Evolutionary conservation across 1,140 invertebrate species (phyloP).

Genomic region (Mizuhopecten yessoensis): DNA sequence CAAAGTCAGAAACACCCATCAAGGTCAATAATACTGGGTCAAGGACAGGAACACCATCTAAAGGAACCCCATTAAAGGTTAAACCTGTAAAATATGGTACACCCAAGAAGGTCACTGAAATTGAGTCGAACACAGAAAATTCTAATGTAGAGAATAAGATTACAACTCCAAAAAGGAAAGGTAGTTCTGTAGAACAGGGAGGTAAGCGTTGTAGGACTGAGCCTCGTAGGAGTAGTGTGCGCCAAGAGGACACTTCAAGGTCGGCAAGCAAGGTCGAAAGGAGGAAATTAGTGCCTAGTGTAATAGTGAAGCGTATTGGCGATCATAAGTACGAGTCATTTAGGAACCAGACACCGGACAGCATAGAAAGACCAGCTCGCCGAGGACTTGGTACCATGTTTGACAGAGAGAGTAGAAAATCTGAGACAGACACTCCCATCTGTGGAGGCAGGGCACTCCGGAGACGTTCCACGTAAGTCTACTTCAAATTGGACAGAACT

Average conservation of each 20-base stretch:
- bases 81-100: neutral
- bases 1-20: neutral
- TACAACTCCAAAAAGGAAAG: slow-evolving; percentile 48
- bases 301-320: slow-evolving; percentile 64
- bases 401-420: slow-evolving; percentile 11
- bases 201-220: slow-evolving; percentile 65
- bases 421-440: neutral
- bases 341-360: slow-evolving; percentile 70
- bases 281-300: slow-evolving; percentile 60
- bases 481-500: no score
- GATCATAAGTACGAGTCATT: slow-evolving; percentile 62
- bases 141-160: neutral
- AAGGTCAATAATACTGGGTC: neutral
- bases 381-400: slow-evolving; percentile 54
- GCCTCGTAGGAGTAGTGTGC: slow-evolving; percentile 61
- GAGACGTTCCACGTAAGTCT: neutral
- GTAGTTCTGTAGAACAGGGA: slow-evolving; percentile 28
- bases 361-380: slow-evolving; percentile 46
- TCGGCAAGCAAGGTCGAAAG: slow-evolving; percentile 60
- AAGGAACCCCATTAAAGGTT: neutral
- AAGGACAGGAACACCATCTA: neutral
- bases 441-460: neutral
- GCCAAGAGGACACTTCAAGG: slow-evolving; percentile 48
- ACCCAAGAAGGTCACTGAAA: slow-evolving; percentile 8
- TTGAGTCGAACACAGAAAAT: neutral